Percentiles rank a stretch among this genome's conserved stretches.
Conservation (phyloP, 1,140 invertebrate genomes). For the Brachionus rotundiformis region DNA sequence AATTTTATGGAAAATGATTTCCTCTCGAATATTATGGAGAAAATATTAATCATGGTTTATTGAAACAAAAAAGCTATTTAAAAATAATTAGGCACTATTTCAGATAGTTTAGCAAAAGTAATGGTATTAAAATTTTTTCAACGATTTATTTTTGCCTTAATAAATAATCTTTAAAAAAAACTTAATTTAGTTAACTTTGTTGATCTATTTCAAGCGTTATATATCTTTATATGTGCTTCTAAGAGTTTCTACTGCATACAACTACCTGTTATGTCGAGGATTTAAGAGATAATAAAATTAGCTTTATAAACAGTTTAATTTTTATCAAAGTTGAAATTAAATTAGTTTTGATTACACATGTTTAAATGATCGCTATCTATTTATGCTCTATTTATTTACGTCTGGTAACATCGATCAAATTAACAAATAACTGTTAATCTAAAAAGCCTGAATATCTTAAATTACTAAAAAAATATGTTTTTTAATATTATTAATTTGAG, state of each 20-base stretch:
- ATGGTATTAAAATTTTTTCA: background rate
- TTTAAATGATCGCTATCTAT: background rate
- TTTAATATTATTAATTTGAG: background rate
- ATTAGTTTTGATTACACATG: too few species aligned
- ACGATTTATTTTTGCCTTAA: background rate
- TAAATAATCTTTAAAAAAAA: background rate
- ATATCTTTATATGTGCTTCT: too few species aligned
- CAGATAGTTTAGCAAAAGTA: constrained; percentile 17
- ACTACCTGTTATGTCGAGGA: too few species aligned
- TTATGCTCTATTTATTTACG: background rate
- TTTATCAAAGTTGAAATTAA: too few species aligned
- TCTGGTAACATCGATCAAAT: background rate
- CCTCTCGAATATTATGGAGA: background rate
- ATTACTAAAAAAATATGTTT: background rate
- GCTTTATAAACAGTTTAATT: too few species aligned
- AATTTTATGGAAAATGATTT: constrained; percentile 17
- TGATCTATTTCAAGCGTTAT: too few species aligned
- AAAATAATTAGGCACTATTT: constrained; percentile 15
- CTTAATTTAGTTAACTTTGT: too few species aligned
- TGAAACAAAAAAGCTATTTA: constrained; percentile 8
- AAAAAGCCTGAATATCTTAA: background rate
- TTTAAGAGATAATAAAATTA: too few species aligned
- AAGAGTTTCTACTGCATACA: too few species aligned
- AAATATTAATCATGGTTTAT: constrained; percentile 18
- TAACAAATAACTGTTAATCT: background rate